Conservation (phyloP, 2,888 invertebrate genomes). For the Synanthedon myopaeformis region DNA sequence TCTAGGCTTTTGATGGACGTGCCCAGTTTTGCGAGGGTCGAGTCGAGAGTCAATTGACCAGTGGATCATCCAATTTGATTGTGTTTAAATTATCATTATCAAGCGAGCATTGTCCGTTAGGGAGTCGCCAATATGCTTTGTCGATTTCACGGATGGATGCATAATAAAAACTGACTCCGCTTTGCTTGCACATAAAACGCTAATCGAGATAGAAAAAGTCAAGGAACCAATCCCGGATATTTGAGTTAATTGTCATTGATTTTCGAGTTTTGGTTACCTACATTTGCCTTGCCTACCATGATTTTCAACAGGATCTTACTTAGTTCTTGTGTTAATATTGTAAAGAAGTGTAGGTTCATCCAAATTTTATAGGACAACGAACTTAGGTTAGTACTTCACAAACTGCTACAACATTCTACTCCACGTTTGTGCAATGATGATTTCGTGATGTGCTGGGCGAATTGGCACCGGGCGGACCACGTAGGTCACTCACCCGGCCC, state of each 20-base stretch:
- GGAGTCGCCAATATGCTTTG: background rate
- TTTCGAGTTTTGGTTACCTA: too few relatives aligned
- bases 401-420: background rate
- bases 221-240: slow-evolving; percentile 28
- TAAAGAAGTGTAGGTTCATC: too few relatives aligned
- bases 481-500: slow-evolving; percentile 54
- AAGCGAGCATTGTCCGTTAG: background rate
- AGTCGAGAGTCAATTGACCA: too few relatives aligned
- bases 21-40: too few relatives aligned
- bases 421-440: slow-evolving; percentile 35
- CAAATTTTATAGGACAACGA: too few relatives aligned
- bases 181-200: slow-evolving; percentile 20
- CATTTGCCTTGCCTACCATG: too few relatives aligned
- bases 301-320: too few relatives aligned
- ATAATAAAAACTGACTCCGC: slow-evolving; percentile 19
- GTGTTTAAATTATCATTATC: background rate
- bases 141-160: slow-evolving; percentile 27
- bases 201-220: slow-evolving; percentile 20
- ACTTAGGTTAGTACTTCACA: too few relatives aligned
- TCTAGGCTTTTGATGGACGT: too few relatives aligned
- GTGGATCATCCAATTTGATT: too few relatives aligned
- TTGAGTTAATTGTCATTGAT: background rate
- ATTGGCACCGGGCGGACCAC: slow-evolving; percentile 62
- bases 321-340: too few relatives aligned
- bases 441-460: slow-evolving; percentile 61